Conservation (phyloP, 2,888 invertebrate species). For the Nezara viridula region DNA sequence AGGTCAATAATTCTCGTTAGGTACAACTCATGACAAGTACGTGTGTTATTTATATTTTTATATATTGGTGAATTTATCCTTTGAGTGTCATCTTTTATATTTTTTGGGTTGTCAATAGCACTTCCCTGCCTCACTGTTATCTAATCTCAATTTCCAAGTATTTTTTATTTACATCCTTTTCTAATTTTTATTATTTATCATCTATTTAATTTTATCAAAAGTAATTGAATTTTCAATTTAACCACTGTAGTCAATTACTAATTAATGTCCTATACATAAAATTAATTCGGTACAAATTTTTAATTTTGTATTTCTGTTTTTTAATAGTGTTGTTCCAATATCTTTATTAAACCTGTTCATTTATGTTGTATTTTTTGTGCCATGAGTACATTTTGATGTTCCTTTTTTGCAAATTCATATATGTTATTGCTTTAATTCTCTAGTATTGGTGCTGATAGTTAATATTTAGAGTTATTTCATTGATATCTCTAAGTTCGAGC, state of each 20-base stretch:
- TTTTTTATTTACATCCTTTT: not conserved
- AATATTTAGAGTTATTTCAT: not conserved
- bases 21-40: constrained; percentile 22
- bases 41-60: constrained; percentile 22
- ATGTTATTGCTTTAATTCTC: not conserved
- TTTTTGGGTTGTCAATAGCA: constrained; percentile 13
- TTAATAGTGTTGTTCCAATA: too few relatives aligned
- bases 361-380: not conserved
- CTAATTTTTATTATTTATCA: constrained; percentile 26
- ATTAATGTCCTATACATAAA: not conserved
- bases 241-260: not conserved
- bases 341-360: not conserved
- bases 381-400: not conserved
- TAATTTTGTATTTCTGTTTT: not conserved
- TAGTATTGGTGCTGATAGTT: not conserved
- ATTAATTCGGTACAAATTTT: not conserved
- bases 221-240: not conserved
- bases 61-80: not conserved
- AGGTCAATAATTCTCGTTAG: constrained; percentile 59
- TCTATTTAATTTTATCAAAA: not conserved
- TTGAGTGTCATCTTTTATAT: not conserved
- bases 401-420: not conserved
- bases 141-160: constrained; percentile 51
- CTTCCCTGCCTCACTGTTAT: constrained; percentile 36
- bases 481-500: not conserved